Percentiles rank a stretch among this genome's conserved stretches.
phyloP scores from a whole-genome alignment of 2,113 vertebrate genomes.

The Pomatorhinus ruficollis region DNA sequence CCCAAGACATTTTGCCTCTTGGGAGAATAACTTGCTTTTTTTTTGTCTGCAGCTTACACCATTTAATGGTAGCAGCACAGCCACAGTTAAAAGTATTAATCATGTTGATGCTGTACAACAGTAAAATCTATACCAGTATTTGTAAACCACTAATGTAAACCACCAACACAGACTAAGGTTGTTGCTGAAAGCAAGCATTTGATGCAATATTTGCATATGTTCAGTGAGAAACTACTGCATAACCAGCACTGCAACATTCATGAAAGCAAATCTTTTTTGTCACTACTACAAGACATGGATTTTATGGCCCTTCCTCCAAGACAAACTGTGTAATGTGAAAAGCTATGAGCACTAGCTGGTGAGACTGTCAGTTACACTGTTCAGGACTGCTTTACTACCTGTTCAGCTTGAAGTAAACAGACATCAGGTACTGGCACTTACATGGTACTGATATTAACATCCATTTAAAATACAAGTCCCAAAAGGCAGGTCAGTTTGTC shows the following conservation, averaged over 20 bases:
- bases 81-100: not conserved
- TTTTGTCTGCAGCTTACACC: not conserved
- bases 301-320: not conserved
- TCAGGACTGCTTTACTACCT: not conserved
- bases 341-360: not conserved
- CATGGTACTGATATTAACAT: not conserved
- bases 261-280: not conserved
- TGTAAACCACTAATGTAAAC: slow-evolving; percentile 1
- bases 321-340: not conserved
- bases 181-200: not conserved
- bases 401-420: not conserved
- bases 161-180: not conserved
- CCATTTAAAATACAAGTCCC: not conserved
- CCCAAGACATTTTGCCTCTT: not conserved
- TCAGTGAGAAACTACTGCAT: not conserved
- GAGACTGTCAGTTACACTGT: not conserved
- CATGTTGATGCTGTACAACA: not conserved
- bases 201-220: not conserved
- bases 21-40: not conserved
- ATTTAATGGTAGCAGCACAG: not conserved
- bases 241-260: not conserved
- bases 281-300: not conserved
- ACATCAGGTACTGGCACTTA: not conserved
- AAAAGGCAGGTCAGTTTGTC: not conserved
- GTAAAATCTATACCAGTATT: not conserved